Conservation (phyloP, 2,113 vertebrate species). For the Macrotis lagotis region DNA sequence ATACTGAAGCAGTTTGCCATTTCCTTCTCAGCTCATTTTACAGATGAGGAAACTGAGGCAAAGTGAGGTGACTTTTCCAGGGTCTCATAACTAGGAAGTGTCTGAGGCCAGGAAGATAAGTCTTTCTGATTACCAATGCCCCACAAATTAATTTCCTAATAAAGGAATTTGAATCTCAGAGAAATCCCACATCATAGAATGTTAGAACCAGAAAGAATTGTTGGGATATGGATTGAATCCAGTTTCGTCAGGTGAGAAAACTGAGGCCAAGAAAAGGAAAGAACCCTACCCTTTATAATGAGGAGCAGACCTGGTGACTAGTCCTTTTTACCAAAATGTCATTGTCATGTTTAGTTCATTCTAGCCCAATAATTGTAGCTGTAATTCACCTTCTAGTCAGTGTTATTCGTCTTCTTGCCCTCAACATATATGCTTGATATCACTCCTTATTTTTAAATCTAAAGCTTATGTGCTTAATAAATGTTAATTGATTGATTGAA, state of each 20-base stretch:
- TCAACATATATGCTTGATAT: neutral
- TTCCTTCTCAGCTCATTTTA: neutral
- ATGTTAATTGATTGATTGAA: neutral
- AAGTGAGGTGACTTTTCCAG: neutral
- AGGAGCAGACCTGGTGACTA: neutral
- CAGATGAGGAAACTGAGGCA: neutral
- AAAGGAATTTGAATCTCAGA: neutral
- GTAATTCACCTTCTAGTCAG: neutral
- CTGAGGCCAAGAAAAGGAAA: neutral
- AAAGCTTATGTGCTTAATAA: conserved; percentile 19
- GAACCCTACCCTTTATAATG: neutral
- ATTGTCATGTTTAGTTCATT: neutral
- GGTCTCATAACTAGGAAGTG: neutral
- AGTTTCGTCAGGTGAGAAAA: neutral
- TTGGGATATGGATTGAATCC: neutral
- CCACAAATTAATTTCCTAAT: neutral
- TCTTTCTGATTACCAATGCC: neutral
- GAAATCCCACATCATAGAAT: neutral
- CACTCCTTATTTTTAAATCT: conserved; percentile 27
- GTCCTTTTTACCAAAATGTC: neutral
- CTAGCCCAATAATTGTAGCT: conserved; percentile 4
- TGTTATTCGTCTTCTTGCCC: neutral
- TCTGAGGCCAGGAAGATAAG: neutral
- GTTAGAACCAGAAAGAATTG: neutral
- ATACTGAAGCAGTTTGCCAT: neutral